A percentile compares a stretch with the other conserved stretches of the same genome.
These are phyloP conservation scores for Rhombomys opimus DNA, from an alignment of 2,113 vertebrate species.

Conservation along the genomic window DNA sequence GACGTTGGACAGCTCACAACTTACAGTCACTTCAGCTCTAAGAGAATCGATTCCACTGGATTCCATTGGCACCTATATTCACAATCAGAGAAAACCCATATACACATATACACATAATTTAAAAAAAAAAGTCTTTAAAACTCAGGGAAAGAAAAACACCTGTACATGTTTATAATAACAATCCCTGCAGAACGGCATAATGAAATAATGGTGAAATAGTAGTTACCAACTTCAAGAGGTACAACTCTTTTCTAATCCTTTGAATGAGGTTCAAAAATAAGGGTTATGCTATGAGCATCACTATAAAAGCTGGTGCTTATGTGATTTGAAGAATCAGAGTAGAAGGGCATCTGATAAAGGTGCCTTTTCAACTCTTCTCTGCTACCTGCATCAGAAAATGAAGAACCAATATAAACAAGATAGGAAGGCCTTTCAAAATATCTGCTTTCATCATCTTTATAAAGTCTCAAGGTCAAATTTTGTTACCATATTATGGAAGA, in stretches of 20 bases:
- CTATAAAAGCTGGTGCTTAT: neutral
- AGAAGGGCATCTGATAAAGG: neutral
- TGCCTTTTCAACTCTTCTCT: neutral
- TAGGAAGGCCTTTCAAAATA: neutral
- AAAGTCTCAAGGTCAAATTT: neutral
- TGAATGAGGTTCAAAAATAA: neutral
- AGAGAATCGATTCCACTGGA: too few relatives aligned
- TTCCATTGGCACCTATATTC: neutral
- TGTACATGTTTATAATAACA: neutral
- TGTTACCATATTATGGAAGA: conserved; percentile 18
- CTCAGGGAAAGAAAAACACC: neutral
- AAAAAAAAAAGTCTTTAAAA: neutral
- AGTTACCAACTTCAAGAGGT: neutral
- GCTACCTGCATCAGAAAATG: neutral
- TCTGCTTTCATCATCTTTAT: neutral
- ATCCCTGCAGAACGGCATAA: neutral
- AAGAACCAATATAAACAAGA: neutral
- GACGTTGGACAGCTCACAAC: neutral
- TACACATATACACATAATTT: neutral
- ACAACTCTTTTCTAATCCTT: neutral
- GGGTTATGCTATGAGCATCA: neutral
- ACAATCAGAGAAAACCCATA: neutral
- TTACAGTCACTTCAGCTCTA: neutral
- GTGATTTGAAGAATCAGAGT: conserved; percentile 18
- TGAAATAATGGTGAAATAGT: neutral